Evolutionary conservation across 2,113 vertebrate genomes (phyloP).

Genomic region (Morone saxatilis): DNA sequence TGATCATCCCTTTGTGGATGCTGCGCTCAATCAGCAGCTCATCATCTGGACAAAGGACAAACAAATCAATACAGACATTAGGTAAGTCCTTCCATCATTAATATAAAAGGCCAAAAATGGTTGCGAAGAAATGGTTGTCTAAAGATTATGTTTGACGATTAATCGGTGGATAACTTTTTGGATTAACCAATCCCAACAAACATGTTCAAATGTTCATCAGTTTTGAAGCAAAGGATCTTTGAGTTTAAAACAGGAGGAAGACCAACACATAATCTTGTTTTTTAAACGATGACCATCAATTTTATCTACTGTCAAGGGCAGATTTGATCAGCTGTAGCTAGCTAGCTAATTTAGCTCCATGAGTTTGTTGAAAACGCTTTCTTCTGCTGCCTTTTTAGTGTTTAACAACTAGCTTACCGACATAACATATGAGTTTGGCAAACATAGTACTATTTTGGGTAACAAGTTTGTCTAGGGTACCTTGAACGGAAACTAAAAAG

Average conservation of each 20-base stretch:
- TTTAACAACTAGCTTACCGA: too few species aligned
- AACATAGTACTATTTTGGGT: too few species aligned
- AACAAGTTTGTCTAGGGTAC: too few species aligned
- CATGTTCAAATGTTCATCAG: not conserved
- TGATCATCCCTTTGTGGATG: slow-evolving; percentile 91
- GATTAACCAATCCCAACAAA: not conserved
- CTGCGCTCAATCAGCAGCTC: slow-evolving; percentile 91
- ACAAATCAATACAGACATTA: not conserved
- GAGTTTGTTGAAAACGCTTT: too few species aligned
- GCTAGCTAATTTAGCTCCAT: too few species aligned
- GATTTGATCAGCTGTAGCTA: too few species aligned
- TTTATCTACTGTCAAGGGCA: not conserved
- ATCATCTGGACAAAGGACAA: slow-evolving; percentile 80
- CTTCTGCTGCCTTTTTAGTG: too few species aligned
- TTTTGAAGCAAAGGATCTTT: not conserved
- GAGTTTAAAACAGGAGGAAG: not conserved
- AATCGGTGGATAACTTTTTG: not conserved
- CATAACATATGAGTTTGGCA: too few species aligned
- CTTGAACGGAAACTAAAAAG: too few species aligned
- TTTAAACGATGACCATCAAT: not conserved
- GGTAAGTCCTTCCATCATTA: not conserved
- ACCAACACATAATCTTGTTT: not conserved
- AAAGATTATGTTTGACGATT: not conserved
- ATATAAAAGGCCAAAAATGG: not conserved
- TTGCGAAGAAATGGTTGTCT: not conserved